A percentile compares a stretch with the other conserved stretches of the same genome.
phyloP scores from a whole-genome alignment of 2,113 vertebrate genomes.

The Malurus alboscapulatus region DNA sequence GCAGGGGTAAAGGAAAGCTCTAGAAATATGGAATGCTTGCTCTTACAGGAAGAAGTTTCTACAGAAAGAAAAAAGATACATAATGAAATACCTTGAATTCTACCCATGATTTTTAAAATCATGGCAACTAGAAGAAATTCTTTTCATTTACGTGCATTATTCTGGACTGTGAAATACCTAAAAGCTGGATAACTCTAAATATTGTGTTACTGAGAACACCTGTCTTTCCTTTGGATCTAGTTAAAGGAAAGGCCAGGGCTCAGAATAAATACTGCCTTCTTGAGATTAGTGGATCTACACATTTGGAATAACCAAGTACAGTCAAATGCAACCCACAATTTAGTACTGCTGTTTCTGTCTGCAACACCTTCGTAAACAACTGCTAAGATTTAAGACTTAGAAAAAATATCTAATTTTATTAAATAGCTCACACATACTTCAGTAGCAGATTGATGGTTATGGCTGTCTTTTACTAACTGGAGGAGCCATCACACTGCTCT shows the following conservation, averaged over 20 bases:
- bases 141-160: neutral
- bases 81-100: neutral
- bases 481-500: neutral
- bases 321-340: neutral
- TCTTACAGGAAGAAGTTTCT: neutral
- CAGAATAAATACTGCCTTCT: neutral
- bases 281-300: neutral
- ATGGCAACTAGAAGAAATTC: neutral
- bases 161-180: neutral
- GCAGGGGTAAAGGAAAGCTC: neutral
- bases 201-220: neutral
- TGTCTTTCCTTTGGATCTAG: neutral
- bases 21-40: neutral
- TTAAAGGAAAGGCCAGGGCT: neutral
- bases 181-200: neutral
- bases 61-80: neutral
- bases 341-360: neutral
- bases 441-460: neutral
- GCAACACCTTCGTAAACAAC: neutral
- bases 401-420: neutral
- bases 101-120: neutral
- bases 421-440: neutral
- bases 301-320: neutral
- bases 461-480: neutral
- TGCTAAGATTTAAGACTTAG: neutral